Conservation (phyloP, 2,113 vertebrate species). For the Corythoichthys intestinalis region DNA sequence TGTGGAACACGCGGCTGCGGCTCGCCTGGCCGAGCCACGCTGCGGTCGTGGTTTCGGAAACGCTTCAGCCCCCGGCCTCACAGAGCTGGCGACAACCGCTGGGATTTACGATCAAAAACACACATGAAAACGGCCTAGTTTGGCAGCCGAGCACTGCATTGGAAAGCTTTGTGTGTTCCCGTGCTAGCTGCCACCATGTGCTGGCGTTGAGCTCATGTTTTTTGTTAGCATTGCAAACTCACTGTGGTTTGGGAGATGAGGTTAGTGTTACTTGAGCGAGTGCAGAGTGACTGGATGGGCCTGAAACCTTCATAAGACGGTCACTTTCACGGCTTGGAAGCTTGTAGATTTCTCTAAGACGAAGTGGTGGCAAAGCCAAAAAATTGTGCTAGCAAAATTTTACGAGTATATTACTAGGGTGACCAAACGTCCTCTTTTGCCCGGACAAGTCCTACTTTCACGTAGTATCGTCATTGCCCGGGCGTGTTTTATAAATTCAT, state of each 20-base stretch:
- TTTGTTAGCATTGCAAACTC: constrained; percentile 20
- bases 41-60: constrained; percentile 73
- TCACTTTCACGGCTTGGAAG: too few species aligned
- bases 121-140: constrained; percentile 50
- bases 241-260: not conserved
- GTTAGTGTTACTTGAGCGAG: not conserved
- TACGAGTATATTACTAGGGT: too few species aligned
- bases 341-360: too few species aligned
- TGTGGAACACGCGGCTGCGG: constrained; percentile 62
- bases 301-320: not conserved
- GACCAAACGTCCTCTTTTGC: too few species aligned
- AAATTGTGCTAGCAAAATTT: too few species aligned
- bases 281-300: not conserved
- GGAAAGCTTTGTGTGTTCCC: constrained; percentile 22
- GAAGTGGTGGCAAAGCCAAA: too few species aligned
- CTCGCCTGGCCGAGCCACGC: constrained; percentile 63
- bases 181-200: constrained; percentile 23
- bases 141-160: constrained; percentile 34
- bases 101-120: constrained; percentile 58
- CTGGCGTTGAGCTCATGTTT: constrained; percentile 13
- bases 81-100: constrained; percentile 58
- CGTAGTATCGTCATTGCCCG: too few species aligned
- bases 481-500: too few species aligned
- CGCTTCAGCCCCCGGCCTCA: constrained; percentile 56
- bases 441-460: too few species aligned